Evolutionary conservation across 2,888 invertebrate species (phyloP).

Genomic region (Amorpha juglandis): DNA sequence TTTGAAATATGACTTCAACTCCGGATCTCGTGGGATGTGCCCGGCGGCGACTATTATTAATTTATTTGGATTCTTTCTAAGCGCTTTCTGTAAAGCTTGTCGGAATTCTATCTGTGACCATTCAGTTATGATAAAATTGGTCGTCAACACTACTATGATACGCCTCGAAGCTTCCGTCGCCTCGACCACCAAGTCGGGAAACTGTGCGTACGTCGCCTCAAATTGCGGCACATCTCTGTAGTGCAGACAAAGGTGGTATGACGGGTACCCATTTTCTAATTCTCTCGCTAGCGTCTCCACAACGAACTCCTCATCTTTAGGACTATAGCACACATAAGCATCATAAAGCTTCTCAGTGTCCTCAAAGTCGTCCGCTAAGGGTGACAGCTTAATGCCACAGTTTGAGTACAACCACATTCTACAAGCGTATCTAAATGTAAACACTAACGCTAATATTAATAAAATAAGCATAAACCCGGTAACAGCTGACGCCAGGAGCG

Average conservation of each 20-base stretch:
- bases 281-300: slow-evolving; percentile 93
- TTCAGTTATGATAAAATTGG: slow-evolving; percentile 95
- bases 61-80: slow-evolving; percentile 92
- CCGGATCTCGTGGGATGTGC: slow-evolving; percentile 92
- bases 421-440: slow-evolving; percentile 93
- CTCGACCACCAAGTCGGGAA: slow-evolving; percentile 90
- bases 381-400: slow-evolving; percentile 92
- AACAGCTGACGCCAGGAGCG: slow-evolving; percentile 90
- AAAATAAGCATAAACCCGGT: slow-evolving; percentile 91
- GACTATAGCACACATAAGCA: slow-evolving; percentile 96
- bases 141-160: slow-evolving; percentile 93
- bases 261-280: slow-evolving; percentile 91
- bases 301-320: slow-evolving; percentile 95
- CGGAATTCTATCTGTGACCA: slow-evolving; percentile 97
- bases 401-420: slow-evolving; percentile 95
- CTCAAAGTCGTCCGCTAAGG: slow-evolving; percentile 88
- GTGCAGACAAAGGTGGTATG: slow-evolving; percentile 93
- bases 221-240: slow-evolving; percentile 92
- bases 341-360: slow-evolving; percentile 95
- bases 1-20: slow-evolving; percentile 94
- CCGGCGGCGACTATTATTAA: slow-evolving; percentile 93
- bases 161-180: slow-evolving; percentile 94
- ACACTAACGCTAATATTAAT: slow-evolving; percentile 90
- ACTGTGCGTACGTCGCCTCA: slow-evolving; percentile 88
- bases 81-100: slow-evolving; percentile 94